Evolutionary conservation across 2,113 vertebrate species (phyloP), one percentile per base, ranked within the genome.

Genomic region (Alligator mississippiensis): DNA sequence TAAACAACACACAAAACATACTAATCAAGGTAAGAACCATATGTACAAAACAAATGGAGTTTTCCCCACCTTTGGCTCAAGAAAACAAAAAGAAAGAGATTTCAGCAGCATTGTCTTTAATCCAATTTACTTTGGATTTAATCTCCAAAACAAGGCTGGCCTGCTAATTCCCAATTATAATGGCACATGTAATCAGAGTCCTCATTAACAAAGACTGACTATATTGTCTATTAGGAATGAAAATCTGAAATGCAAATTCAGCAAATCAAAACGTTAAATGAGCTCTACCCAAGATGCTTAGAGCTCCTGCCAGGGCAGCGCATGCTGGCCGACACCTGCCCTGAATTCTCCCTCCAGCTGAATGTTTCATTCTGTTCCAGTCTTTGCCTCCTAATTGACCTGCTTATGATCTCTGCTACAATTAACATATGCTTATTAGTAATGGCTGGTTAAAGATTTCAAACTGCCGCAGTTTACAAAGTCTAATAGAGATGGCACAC

Each of bases 381-480:
- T 98, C 98, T 98, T 98, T 98, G 98, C 98, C 97, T 98, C 97
- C 98, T 98, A 98, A 98, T 98, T 98, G 99, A 99, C 99, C 98
- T 98, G 98, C 98, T 98, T 99, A 98, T 99, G 99, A 99, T 99
- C 99, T 99, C 97, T 98, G 98, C 97, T 98, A 98, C 98, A 98
- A 99, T 99, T 99, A 99, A 99, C 98, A 99, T 99, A 98, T 98
- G 99, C 98, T 99, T 99, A 98, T 99, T 99, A 99, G 99, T 98
- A 98, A 98, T 98, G 98, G 98, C 98, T 99, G 98, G 98, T 98
- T 99, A 98, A 99, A 98, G 98, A 98, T 98, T 98, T 98, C 98
- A 97, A 97, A 98, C 96, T 97, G 97, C 97, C 82, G 95, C 97
- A 98, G 97, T 98, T 98, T 98, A 97, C 98, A 98, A 98, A 98